Evolutionary conservation across 2,797 vertebrate genomes (phyloP), one percentile per base, ranked within the genome.

Genomic region (Odontamblyopus rebecca): DNA sequence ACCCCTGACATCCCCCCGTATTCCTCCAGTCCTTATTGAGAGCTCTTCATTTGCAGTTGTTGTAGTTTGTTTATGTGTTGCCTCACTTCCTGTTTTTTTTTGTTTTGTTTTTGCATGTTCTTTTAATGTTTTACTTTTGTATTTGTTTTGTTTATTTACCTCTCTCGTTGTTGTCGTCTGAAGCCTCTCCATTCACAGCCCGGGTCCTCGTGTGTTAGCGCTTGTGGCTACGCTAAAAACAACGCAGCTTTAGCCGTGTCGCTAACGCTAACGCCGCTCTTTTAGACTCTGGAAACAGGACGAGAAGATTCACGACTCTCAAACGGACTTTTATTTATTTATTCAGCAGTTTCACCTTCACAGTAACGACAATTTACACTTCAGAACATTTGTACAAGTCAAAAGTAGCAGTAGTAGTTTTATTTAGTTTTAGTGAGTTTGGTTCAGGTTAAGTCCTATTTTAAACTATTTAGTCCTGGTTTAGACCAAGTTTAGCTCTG

Each of bases 11-110:
- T 62, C 12, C 32, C 30, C 26, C 7, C 4, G 2, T 61, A 18
- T 4, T 61, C 59, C 29, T 7, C 59, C 48, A 91, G 95, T 94
- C 95, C 96, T 97, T 98, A 95, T 98, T 97, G 96, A 97, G 96
- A 98, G 96, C 97, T 98, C 95, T 94, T 94, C 96, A 95, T 96
- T 96, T 96, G 96, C 96, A 95, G 94, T 95, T 62, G 91, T 96
- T 94, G 94, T 97, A 95, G 94, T 95, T 13, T 96, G 93, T 96
- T 95, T 97, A 26, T 96, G 94, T 96, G 96, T 97, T 96, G 96
- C 96, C 84, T 93, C 94, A 94, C 96, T 96, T 95, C 90, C 95
- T 93, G 88, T 59, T 88, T 93, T 95, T 94, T 51, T 85, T 93
- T 78, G 61, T 88, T 93, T 95, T 94, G 56, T 85, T 93, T 88